Evolutionary conservation across 2,113 vertebrate genomes (phyloP), one percentile per base, ranked within the genome.

Genomic region (Capreolus pygargus): DNA sequence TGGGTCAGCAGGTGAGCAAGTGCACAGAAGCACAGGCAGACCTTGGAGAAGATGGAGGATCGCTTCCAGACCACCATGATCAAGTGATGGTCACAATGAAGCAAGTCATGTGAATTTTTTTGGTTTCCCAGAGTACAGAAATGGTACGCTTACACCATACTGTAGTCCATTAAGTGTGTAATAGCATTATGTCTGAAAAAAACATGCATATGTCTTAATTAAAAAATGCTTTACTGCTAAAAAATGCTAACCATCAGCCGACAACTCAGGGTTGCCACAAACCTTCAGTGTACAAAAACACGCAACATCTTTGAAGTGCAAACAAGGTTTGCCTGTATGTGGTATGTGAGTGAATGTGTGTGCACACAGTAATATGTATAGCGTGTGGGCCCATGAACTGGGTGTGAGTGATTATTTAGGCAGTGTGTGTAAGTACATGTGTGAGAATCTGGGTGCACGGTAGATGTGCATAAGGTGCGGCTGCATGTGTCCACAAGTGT

Each of bases 341-440:
- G 27, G 57, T 1, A 14, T 78, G 52, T n/a, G 84, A 25, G 30
- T n/a, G 84, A 25, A 27, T 0, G 6, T 25, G 25, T 11, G 27
- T 27, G 21, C 21, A 2, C 9, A 3, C 2, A 3, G 67, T n/a
- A 28, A 36, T n/a, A 28, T 3, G 33, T n/a, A 10, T 1, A 1
- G 11, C 1, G 19, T 30, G n/a, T 6, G 36, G 28, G 60, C 3
- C 39, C 21, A 5, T 1, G 5, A 15, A 9, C 36, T 0, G 47
- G 0, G 58, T 3, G 2, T 10, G 85, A 27, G 15, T 1, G 1
- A 17, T 23, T 16, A 19, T 9, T 60, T 1, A 1, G 47, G 28
- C 47, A 0, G 33, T 67, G 36, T 7, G 30, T 7, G 8, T 17
- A 33, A 64, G 28, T 25, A 36, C 0, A 7, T 10, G 43, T 2